Evolutionary conservation across 2,797 vertebrate genomes (phyloP), one percentile per base, ranked within the genome.

Genomic region (Brotula barbata): DNA sequence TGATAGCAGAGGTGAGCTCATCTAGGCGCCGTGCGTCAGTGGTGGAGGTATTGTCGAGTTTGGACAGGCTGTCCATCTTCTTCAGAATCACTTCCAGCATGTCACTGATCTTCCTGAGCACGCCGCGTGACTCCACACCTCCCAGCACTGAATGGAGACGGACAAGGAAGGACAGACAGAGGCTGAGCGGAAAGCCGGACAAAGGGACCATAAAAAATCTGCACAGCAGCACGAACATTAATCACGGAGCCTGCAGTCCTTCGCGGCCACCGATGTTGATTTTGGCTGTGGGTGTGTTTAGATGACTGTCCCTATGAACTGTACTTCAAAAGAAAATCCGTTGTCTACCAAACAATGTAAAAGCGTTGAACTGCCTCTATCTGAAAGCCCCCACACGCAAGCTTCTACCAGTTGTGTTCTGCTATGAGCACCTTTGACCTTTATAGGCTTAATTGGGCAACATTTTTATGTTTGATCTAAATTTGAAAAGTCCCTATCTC

Each of bases 51-150:
- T 97, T 97, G 89, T 94, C 92, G 66, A 96, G 90, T 71, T 92
- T 91, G 76, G 95, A 93, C 84, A 98, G 91, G 45, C 86, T 76
- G 83, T 98, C 95, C 92, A 97, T 92, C 77, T 92, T 92, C 82
- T 93, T 96, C 78, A 93, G 89, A 89, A 96, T 92, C 86, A 95
- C 87, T 89, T 97, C 96, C 89, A 98, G 80, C 91, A 97, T 94
- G 86, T 97, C 95, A 13, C 93, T 96, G 93, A 98, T 96, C 83
- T 93, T 92, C 60, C 94, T 91, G 74, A 98, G 91, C 78, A 94
- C 88, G 1, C 95, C 93, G 0, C 96, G 93, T 57, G 95, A 95
- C 89, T 97, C 96, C 49, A 93, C 83, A 0, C 92, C 86, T 0
- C 93, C 94, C 81, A 92, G 88, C 91, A 96, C 95, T 97, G 89